Evolutionary conservation across 2,888 invertebrate genomes (phyloP), one percentile per base, ranked within the genome.

Genomic region (Nysson spinosus): DNA sequence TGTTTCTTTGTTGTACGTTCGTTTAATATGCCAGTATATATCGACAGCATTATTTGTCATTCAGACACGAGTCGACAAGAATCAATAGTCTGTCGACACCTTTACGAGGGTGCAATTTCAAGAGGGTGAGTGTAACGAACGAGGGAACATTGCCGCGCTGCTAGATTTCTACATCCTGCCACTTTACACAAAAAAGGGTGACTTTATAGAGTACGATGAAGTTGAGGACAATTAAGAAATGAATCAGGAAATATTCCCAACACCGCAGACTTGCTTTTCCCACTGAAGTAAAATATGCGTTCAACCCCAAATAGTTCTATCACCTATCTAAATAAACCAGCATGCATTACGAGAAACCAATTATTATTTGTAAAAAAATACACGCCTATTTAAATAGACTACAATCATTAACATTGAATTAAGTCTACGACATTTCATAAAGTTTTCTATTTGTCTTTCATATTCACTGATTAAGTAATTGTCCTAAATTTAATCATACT

Each of bases 61-160:
- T 57, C 34, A 34, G 51, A 26, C 19, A 43, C 52, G 56, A 55
- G 58, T 47, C 51, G 42, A 49, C 14, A 30, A 17, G 35, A 61
- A 64, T 69, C 64, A 55, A 57, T 62, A 56, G 47, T 54, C 62
- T 19, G 32, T 44, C 66, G 39, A 65, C 65, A 57, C 64, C 58
- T 64, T 47, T 20, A 22, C 24, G 44, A 57, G 66, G 60, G 51
- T 46, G 52, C 19, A 47, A 39, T 11, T 17, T 26, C 3, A 26
- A 42, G 24, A 61, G 64, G 52, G 63, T 60, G 49, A 35, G 39
- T 34, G 62, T 40, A 63, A 58, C 46, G 51, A 61, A 55, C 55
- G 44, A 43, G 66, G 58, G 68, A 70, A 64, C 62, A 52, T 40
- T 26, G 52, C 42, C 56, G 32, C 44, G 26, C 22, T 30, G 56